Evolutionary conservation across 35 echinoderm and acorn worm species (phyloP).

Genomic region (Apostichopus parvimensis): DNA sequence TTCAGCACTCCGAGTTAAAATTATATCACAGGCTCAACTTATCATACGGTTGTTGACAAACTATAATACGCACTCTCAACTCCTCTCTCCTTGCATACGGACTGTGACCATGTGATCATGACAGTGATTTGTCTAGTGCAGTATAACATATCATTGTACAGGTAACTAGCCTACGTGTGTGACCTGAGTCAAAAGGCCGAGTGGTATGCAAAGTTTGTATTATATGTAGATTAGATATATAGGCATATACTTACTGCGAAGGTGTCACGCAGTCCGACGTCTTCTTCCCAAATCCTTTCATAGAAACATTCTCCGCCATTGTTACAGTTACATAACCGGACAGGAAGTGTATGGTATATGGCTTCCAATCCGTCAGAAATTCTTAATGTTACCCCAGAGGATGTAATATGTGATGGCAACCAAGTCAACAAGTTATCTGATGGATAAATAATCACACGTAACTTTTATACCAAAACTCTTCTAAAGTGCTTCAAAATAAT

Average conservation of each 20-base stretch:
- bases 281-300: conserved; percentile 19
- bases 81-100: no score
- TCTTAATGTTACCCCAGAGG: background rate
- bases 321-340: conserved; percentile 12
- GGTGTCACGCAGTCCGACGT: background rate
- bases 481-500: no score
- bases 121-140: no score
- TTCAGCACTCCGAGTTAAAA: background rate
- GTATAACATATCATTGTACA: background rate
- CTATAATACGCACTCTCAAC: no score
- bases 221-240: no score
- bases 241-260: background rate
- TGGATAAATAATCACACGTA: no score
- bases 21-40: background rate
- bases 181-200: no score
- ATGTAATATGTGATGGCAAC: no score
- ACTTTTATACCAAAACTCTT: no score
- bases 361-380: background rate
- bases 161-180: background rate
- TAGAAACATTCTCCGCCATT: conserved; percentile 29
- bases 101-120: no score
- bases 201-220: background rate
- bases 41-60: no score
- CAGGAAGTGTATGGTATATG: background rate
- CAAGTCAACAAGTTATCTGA: no score